These are phyloP conservation scores for Plumapathes pennacea DNA, from an alignment of 92 coral and sea anemone genomes.

Conservation along the genomic window DNA sequence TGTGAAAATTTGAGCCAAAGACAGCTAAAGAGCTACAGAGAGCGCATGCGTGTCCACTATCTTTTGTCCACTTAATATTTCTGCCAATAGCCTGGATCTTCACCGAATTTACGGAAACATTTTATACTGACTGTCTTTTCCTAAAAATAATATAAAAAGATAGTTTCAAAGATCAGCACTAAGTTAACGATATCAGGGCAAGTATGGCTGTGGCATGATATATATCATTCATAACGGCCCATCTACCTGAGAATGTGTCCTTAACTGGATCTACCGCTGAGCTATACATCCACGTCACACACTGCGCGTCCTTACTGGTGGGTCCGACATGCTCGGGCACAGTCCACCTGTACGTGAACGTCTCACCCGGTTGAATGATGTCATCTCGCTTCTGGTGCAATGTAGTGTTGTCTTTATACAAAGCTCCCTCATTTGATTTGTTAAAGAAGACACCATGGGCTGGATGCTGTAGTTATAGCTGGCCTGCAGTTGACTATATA, in stretches of 20 bases:
- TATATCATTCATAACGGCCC: no score
- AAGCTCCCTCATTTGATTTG: slow-evolving; percentile 72
- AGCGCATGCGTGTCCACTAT: no score
- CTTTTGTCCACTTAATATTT: no score
- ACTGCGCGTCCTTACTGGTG: slow-evolving; percentile 49
- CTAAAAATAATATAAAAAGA: no score
- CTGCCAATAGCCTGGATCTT: no score
- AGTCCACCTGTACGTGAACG: slow-evolving; percentile 55
- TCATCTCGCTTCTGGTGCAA: slow-evolving; percentile 51
- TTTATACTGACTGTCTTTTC: no score
- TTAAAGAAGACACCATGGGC: slow-evolving; percentile 74
- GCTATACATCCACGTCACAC: slow-evolving; percentile 62
- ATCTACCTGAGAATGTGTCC: slow-evolving; percentile 66
- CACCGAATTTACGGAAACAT: no score
- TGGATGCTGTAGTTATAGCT: slow-evolving; percentile 68
- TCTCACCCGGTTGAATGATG: slow-evolving; percentile 41
- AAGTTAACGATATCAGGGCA: no score
- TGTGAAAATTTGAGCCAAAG: no score
- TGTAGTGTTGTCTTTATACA: slow-evolving; percentile 54
- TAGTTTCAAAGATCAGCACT: no score
- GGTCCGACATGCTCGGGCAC: slow-evolving; percentile 75
- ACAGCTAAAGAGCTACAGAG: no score
- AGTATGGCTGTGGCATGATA: no score
- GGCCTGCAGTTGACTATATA: slow-evolving; percentile 34
- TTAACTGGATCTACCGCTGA: slow-evolving; percentile 58